Evolutionary conservation across 2,888 invertebrate genomes (phyloP).

Genomic region (Sminthurides aquaticus): DNA sequence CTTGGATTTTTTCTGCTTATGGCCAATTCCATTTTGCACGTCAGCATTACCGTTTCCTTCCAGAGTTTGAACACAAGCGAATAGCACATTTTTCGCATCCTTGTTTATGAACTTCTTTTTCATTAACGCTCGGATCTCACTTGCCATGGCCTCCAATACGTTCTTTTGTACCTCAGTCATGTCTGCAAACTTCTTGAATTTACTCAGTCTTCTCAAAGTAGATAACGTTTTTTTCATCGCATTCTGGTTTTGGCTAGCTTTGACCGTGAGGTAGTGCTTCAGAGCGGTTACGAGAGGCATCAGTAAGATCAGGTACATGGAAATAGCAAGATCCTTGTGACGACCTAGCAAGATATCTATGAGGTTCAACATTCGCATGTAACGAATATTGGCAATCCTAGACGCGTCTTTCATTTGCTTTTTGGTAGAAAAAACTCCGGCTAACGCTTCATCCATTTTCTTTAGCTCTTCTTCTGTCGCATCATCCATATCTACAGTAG

Average conservation of each 20-base stretch:
- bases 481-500: constrained; percentile 32
- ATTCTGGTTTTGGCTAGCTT: constrained; percentile 9
- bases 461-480: constrained; percentile 33
- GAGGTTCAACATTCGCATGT: constrained; percentile 26
- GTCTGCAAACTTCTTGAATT: constrained; percentile 17
- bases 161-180: constrained; percentile 16
- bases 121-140: constrained; percentile 9
- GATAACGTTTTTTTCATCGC: constrained; percentile 13
- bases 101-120: constrained; percentile 18
- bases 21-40: background rate
- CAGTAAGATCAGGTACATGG: constrained; percentile 26
- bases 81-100: constrained; percentile 19
- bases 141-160: constrained; percentile 14
- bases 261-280: constrained; percentile 16
- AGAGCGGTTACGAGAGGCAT: constrained; percentile 27
- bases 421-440: constrained; percentile 35
- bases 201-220: constrained; percentile 20
- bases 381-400: constrained; percentile 6
- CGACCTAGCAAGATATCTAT: constrained; percentile 26
- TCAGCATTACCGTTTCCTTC: background rate
- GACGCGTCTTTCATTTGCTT: constrained; percentile 29
- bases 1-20: background rate
- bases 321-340: constrained; percentile 23
- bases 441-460: constrained; percentile 32
- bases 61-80: constrained; percentile 7